phyloP scores from a whole-genome alignment of 1,140 invertebrate species.

The Drosophila gunungcola region DNA sequence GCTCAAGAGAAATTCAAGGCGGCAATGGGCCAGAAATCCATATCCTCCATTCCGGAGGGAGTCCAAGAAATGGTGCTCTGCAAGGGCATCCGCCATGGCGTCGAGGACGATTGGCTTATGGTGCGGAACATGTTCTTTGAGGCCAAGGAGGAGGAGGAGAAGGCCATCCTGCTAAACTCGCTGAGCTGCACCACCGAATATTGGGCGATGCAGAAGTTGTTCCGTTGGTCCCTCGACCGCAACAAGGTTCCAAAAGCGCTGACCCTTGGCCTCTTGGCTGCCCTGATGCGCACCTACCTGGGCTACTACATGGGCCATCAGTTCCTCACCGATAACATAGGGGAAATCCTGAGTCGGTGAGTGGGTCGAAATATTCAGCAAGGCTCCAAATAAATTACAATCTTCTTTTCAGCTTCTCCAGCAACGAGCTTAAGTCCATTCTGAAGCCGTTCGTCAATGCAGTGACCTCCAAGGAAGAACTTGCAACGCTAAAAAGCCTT shows the following conservation, averaged over 20 bases:
- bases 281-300: constrained; percentile 2
- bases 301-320: constrained; percentile 8
- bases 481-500: neutral
- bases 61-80: constrained; percentile 90
- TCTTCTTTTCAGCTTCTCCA: neutral
- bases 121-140: constrained; percentile 89
- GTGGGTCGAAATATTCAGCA: neutral
- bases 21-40: constrained; percentile 85
- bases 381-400: too few relatives aligned
- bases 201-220: constrained; percentile 89
- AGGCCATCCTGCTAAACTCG: constrained; percentile 87
- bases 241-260: constrained; percentile 1
- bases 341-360: constrained; percentile 5
- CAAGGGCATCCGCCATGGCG: constrained; percentile 89
- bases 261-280: neutral
- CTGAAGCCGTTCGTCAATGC: neutral
- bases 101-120: constrained; percentile 91
- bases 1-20: constrained; percentile 86
- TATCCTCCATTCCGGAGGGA: constrained; percentile 88
- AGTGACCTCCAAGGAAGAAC: neutral
- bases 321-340: neutral
- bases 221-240: constrained; percentile 86
- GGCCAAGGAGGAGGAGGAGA: constrained; percentile 89
- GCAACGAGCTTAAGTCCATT: neutral
- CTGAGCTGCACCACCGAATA: constrained; percentile 89